Percentiles rank a stretch among this genome's conserved stretches.
Evolutionary conservation across 2,113 vertebrate species (phyloP).

Genomic region (Anser brachyrhynchus): DNA sequence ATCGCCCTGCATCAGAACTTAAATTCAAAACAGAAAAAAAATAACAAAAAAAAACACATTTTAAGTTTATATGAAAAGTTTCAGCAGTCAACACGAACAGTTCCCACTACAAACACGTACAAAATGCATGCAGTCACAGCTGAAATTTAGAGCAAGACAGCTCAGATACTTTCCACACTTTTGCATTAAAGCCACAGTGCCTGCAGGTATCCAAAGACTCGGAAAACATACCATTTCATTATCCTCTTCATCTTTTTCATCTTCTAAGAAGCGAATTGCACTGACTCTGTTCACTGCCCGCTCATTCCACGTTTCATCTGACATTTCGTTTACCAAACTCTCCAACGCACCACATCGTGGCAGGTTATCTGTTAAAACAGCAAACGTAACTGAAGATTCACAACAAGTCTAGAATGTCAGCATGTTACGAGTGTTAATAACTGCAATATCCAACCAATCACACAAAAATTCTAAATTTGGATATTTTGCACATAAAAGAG

Average conservation of each 20-base stretch:
- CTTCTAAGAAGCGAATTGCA: conserved; percentile 94
- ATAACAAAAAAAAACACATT: not conserved
- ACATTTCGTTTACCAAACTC: conserved; percentile 87
- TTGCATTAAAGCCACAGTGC: not conserved
- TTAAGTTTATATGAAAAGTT: not conserved
- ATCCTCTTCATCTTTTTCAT: conserved; percentile 89
- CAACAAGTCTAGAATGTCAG: not conserved
- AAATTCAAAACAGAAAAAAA: not conserved
- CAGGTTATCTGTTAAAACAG: conserved; percentile 82
- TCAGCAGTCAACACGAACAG: not conserved
- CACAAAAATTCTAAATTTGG: too few species aligned
- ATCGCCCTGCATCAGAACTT: not conserved
- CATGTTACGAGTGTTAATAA: not conserved
- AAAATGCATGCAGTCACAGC: not conserved
- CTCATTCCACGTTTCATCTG: conserved; percentile 91
- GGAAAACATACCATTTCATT: conserved; percentile 84
- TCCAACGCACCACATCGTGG: conserved; percentile 91
- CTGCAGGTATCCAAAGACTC: not conserved
- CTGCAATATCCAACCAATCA: not conserved
- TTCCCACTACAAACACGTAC: not conserved
- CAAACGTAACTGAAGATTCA: not conserved
- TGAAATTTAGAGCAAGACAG: not conserved
- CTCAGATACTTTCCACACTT: not conserved
- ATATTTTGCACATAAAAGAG: too few species aligned
- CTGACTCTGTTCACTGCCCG: conserved; percentile 88